Evolutionary conservation across 1,140 invertebrate genomes (phyloP).

Genomic region (Brachionus plicatilis): DNA sequence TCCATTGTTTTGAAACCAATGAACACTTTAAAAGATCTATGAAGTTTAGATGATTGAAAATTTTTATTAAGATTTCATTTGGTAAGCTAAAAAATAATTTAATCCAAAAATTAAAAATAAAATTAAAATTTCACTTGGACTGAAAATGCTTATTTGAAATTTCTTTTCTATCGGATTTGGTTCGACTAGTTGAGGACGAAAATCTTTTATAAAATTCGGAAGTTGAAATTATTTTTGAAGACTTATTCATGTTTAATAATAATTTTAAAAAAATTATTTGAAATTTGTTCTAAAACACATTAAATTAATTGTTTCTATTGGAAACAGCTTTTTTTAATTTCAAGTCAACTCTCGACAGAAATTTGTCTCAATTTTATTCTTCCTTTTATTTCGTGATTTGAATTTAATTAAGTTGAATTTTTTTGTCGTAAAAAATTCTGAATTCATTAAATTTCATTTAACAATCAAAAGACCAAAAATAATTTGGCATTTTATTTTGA

Average conservation of each 20-base stretch:
- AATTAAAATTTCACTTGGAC: not conserved
- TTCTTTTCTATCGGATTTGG: not conserved
- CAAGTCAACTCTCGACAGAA: not conserved
- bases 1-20: not conserved
- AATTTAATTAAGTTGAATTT: too few species aligned
- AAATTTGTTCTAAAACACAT: not conserved
- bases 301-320: not conserved
- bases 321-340: not conserved
- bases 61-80: constrained; percentile 14
- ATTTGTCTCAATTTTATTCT: not conserved
- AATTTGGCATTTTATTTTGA: too few species aligned
- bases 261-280: not conserved
- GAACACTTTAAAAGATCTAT: constrained; percentile 12
- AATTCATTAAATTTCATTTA: too few species aligned
- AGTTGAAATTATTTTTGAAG: not conserved
- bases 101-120: not conserved
- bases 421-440: too few species aligned
- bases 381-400: too few species aligned
- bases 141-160: not conserved
- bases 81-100: not conserved
- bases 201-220: not conserved
- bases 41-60: not conserved
- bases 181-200: not conserved
- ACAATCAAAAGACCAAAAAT: too few species aligned
- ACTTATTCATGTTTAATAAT: not conserved